phyloP scores from a whole-genome alignment of 2,888 invertebrate genomes.

The Macrosiphum euphorbiae region DNA sequence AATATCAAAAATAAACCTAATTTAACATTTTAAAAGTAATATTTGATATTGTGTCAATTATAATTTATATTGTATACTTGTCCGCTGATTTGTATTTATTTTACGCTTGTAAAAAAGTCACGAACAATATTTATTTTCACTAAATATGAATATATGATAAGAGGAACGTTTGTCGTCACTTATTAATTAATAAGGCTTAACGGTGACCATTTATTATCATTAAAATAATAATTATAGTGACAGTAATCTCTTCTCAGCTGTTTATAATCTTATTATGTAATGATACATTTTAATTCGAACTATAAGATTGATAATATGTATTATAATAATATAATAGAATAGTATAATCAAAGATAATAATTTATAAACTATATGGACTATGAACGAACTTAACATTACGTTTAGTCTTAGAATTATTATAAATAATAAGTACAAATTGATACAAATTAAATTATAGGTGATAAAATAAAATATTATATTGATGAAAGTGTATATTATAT shows the following conservation, averaged over 20 bases:
- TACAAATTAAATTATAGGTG: background rate
- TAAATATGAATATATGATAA: too few species aligned
- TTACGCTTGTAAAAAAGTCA: too few species aligned
- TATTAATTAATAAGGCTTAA: background rate
- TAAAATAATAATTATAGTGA: background rate
- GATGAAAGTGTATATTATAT: background rate
- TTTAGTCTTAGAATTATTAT: background rate
- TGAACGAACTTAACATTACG: background rate
- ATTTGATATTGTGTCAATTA: too few species aligned
- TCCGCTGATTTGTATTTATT: too few species aligned
- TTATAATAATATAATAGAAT: background rate
- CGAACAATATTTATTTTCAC: too few species aligned
- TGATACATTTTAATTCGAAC: background rate
- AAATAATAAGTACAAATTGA: background rate
- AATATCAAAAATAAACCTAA: background rate
- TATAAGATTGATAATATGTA: background rate
- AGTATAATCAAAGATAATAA: background rate
- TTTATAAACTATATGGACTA: background rate
- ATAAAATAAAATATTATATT: background rate
- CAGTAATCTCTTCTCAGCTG: background rate
- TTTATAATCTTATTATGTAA: background rate
- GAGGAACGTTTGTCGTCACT: background rate
- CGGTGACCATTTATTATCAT: background rate
- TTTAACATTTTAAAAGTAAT: too few species aligned
- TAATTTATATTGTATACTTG: too few species aligned